A percentile compares a stretch with the other conserved stretches of the same genome.
phyloP scores from a whole-genome alignment of 1,140 invertebrate genomes.

The Frieseomelitta varia region DNA sequence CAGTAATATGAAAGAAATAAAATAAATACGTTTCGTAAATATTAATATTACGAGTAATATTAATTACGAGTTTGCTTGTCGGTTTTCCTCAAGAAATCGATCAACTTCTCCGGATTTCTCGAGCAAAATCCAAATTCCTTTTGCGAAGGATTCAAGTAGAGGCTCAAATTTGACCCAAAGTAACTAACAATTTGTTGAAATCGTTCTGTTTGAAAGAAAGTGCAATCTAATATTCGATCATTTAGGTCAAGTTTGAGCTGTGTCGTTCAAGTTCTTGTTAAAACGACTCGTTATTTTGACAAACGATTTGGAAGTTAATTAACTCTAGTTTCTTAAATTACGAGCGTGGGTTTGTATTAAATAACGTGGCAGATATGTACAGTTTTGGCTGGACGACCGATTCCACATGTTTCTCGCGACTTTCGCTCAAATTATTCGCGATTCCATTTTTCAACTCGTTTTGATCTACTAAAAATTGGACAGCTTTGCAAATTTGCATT shows the following conservation, averaged over 20 bases:
- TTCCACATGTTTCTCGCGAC: not conserved
- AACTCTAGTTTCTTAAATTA: conserved; percentile 52
- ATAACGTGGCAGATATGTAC: conserved; percentile 65
- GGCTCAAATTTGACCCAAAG: not conserved
- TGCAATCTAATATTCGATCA: not conserved
- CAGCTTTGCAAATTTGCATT: no score
- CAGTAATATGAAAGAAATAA: not conserved
- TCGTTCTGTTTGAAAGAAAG: not conserved
- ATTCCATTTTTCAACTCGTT: not conserved
- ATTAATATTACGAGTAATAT: no score
- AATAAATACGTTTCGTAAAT: conserved; percentile 17
- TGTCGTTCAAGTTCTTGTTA: not conserved
- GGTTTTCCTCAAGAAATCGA: not conserved
- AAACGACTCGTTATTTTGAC: no score
- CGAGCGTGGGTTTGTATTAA: conserved; percentile 49
- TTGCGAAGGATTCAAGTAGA: no score
- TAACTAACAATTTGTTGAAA: not conserved
- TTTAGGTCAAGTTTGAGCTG: conserved; percentile 17
- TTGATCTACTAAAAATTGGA: not conserved
- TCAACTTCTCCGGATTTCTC: not conserved
- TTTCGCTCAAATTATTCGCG: not conserved
- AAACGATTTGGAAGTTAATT: not conserved
- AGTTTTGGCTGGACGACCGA: conserved; percentile 18
- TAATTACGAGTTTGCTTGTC: not conserved
- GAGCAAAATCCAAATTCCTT: not conserved